Evolutionary conservation across 2,113 vertebrate species (phyloP), one percentile per base, ranked within the genome.

Genomic region (Prionailurus bengalensis): DNA sequence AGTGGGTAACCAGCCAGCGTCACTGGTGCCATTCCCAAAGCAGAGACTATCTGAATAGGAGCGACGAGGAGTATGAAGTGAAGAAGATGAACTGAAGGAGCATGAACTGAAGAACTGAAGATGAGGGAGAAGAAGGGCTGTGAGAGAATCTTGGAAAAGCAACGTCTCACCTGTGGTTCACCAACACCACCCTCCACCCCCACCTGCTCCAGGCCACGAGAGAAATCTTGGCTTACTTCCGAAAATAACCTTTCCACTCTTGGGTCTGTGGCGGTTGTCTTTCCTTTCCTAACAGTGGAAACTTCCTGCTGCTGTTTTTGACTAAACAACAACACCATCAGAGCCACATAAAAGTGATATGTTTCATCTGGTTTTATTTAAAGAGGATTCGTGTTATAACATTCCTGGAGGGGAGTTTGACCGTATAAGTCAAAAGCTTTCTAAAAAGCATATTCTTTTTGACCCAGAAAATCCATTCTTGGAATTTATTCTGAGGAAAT

Each of bases 401-500:
- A 93, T 91, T 96, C 85, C 91, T 95, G 39, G 53, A 91, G 53
- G 29, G 27, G 2, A 70, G 29, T 21, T 80, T 74, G 78, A 7
- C 85, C 68, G 4, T 86, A 65, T 74, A 85, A 95, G 81, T 70
- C 33, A 83, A 91, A 97, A 58, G 0, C 33, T 63, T 42, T 97
- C 87, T 94, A 36, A 78, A 86, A 97, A 93, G 29, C 25, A 45
- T 82, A 79, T 94, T 89, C 29, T 68, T 31, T 91, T 58, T 82
- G 82, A 94, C 86, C 68, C 42, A 84, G 79, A 16, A 97, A 80
- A 83, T 80, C n/a, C n/a, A 70, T 95, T 83, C 70, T 95, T 96
- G 55, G 51, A 84, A 95, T 91, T 68, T 95, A 93, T 74, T 63
- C 31, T 95, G 63, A 96, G 68, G 48, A 97, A 96, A 94, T 83